Evolutionary conservation across 2,888 invertebrate genomes (phyloP), one percentile per base, ranked within the genome.

Genomic region (Apantesis nais): DNA sequence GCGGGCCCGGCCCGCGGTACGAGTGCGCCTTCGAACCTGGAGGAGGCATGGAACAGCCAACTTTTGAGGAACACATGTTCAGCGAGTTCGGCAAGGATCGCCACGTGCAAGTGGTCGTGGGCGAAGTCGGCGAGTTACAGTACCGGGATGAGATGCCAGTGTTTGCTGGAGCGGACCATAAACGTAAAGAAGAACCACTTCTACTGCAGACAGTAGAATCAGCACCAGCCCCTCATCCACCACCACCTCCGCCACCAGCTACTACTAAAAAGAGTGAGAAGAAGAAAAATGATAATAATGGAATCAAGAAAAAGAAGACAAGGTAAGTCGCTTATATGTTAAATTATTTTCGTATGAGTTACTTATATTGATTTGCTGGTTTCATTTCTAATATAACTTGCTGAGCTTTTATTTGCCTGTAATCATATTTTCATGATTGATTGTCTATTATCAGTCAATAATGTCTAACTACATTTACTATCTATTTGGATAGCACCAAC

Each of bases 281-380:
- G 90, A 97, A 98, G 92, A 98, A 98, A 90, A 96, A 96, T 83
- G 98, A 98, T 88, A 98, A 97, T 84, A 98, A 97, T 88, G 98
- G 98, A 65, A 97, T 98, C 55, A 98, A 98, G 90, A 98, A 98
- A 94, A 98, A 98, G 93, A 98, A 98, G 94, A 98, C 98, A 69
- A 97, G 98, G 98, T 98, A 90, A 81, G 88, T 78, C 29, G 11
- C 9, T 3, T 58, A 58, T 14, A 16, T 25, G 14, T 29, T 29
- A 29, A 29, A 12, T 9, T 12, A 1, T 55, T 14, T 25, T 55
- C 29, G 14, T n/a, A n/a, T 52, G n/a, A 16, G 14, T 7, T 5
- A 58, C 2, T 29, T 29, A 58, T 2, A 29, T 29, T 8, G 29
- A 29, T 5, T 25, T 29, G 16, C 55, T 55, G 25, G 25, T 25